Evolutionary conservation across 2,888 invertebrate species (phyloP).

Genomic region (Xestia rhomboidea): DNA sequence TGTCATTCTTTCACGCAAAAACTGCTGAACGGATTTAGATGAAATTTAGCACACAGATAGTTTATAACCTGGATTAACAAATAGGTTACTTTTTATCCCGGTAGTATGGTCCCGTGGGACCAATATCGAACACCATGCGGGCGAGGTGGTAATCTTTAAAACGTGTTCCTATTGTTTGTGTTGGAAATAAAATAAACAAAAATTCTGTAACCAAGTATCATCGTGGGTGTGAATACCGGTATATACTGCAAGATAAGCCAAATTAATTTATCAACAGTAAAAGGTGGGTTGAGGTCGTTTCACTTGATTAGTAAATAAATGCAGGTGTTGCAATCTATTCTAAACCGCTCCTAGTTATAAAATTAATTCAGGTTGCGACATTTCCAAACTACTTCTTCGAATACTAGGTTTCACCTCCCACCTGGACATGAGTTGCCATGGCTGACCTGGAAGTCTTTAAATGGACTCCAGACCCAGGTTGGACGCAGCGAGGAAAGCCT

Average conservation of each 20-base stretch:
- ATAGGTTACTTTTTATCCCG: no score
- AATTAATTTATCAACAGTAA: constrained; percentile 41
- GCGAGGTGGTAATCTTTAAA: background rate
- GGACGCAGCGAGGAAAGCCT: background rate
- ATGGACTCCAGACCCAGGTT: background rate
- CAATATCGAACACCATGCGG: no score
- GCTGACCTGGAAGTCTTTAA: background rate
- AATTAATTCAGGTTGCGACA: constrained; percentile 5
- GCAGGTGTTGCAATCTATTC: constrained; percentile 41
- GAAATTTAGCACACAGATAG: no score
- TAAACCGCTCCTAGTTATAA: background rate
- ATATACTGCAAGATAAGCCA: constrained; percentile 32
- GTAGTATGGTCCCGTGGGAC: no score
- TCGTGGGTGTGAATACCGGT: constrained; percentile 32
- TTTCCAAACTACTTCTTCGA: background rate
- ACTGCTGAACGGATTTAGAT: no score
- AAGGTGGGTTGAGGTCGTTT: constrained; percentile 43
- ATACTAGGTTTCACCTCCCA: background rate
- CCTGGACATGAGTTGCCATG: background rate
- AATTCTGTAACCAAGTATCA: background rate
- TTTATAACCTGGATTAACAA: no score
- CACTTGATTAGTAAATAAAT: constrained; percentile 58
- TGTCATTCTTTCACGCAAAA: no score
- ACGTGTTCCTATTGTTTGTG: no score
- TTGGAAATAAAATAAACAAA: background rate